phyloP scores from a whole-genome alignment of 2,113 vertebrate species.

The Synchiropus splendidus region DNA sequence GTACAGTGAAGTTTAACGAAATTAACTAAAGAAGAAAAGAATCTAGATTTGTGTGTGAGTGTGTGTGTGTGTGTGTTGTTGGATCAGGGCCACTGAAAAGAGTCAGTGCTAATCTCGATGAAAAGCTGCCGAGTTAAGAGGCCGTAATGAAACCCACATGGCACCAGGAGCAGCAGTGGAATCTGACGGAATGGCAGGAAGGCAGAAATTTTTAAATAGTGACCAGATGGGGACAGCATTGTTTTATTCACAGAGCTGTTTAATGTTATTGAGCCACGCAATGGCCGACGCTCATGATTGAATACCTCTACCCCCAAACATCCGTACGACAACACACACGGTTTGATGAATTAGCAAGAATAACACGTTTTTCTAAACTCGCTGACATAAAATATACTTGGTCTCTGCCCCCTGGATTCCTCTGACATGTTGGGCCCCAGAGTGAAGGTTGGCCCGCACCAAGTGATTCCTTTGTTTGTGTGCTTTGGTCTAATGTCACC shows the following conservation, averaged over 20 bases:
- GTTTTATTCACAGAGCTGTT: conserved; percentile 57
- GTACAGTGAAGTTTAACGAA: too few species aligned
- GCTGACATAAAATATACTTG: conserved; percentile 47
- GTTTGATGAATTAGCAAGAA: conserved; percentile 55
- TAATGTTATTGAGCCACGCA: conserved; percentile 49
- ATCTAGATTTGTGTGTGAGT: too few species aligned
- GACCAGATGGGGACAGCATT: conserved; percentile 64
- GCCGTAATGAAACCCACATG: conserved; percentile 57
- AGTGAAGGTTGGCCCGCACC: conserved; percentile 7
- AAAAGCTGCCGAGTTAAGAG: conserved; percentile 38
- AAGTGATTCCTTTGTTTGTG: conserved; percentile 27
- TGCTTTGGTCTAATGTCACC: conserved; percentile 22
- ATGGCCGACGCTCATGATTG: conserved; percentile 33
- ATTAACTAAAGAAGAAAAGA: not conserved
- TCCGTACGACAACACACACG: conserved; percentile 26
- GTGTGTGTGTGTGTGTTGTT: too few species aligned
- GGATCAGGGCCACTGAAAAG: conserved; percentile 12
- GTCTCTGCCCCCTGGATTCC: conserved; percentile 32
- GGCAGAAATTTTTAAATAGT: conserved; percentile 51
- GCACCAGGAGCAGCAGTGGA: conserved; percentile 16
- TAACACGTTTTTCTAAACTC: conserved; percentile 47
- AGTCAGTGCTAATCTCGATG: conserved; percentile 29
- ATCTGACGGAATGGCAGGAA: conserved; percentile 25
- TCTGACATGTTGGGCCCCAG: conserved; percentile 13
- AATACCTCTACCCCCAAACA: conserved; percentile 44